phyloP scores from a whole-genome alignment of 2,113 vertebrate species.

The Siniperca chuatsi region DNA sequence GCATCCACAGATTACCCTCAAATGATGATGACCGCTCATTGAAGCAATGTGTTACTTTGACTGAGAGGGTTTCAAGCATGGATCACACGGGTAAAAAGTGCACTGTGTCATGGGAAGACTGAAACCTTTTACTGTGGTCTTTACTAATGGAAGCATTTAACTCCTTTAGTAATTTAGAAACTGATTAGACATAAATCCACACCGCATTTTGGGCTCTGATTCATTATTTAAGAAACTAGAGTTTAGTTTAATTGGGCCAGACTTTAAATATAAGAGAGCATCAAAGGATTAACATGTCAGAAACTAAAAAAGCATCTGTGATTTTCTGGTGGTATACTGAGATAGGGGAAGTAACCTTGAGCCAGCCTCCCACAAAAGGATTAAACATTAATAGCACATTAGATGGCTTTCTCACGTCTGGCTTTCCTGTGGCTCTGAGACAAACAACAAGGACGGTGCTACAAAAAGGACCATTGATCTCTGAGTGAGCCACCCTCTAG shows the following conservation, averaged over 20 bases:
- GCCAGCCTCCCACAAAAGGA: conserved; percentile 46
- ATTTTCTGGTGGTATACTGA: conserved; percentile 11
- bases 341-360: conserved; percentile 5
- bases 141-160: conserved; percentile 30
- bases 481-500: conserved; percentile 32
- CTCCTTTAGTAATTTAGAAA: conserved; percentile 28
- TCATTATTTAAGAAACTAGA: conserved; percentile 20
- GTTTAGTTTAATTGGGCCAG: conserved; percentile 23
- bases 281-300: conserved; percentile 30
- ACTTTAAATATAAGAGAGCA: conserved; percentile 22
- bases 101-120: background rate
- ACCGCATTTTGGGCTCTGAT: conserved; percentile 24
- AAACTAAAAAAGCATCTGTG: conserved; percentile 25
- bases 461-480: conserved; percentile 65
- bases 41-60: background rate
- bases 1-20: background rate
- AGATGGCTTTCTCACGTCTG: conserved; percentile 63
- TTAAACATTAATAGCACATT: conserved; percentile 67
- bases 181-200: conserved; percentile 34
- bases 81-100: background rate
- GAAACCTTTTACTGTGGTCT: conserved; percentile 13
- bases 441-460: conserved; percentile 57
- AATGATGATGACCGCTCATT: conserved; percentile 9
- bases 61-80: background rate
- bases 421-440: conserved; percentile 53